A percentile compares a stretch with the other conserved stretches of the same genome.
These are phyloP conservation scores for Arothron firmamentum DNA, from an alignment of 2,113 vertebrate species.

Conservation along the genomic window DNA sequence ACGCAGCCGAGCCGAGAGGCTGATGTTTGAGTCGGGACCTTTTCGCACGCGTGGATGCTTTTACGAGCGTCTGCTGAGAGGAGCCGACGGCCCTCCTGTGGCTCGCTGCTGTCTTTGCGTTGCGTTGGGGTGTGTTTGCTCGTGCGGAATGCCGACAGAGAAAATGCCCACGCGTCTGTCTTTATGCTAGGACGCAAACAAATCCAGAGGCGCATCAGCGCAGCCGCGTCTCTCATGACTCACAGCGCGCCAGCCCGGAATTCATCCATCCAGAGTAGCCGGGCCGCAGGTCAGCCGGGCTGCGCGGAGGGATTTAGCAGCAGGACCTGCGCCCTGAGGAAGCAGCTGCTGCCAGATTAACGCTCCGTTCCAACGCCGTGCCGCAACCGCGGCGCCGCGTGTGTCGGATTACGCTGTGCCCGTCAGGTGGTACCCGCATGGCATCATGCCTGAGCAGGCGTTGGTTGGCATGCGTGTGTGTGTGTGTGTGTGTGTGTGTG, in stretches of 20 bases:
- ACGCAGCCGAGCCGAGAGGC: no score
- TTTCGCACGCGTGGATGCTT: background rate
- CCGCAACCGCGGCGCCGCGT: slow-evolving; percentile 16
- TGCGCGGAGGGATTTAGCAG: slow-evolving; percentile 54
- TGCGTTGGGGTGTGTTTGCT: no score
- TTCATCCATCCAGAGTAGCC: slow-evolving; percentile 61
- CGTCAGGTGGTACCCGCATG: slow-evolving; percentile 44
- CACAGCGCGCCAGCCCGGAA: slow-evolving; percentile 52
- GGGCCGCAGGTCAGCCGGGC: slow-evolving; percentile 54
- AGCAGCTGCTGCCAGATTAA: slow-evolving; percentile 49
- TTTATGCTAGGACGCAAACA: no score
- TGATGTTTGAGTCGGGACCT: background rate
- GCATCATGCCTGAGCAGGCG: slow-evolving; percentile 27
- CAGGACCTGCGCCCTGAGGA: slow-evolving; percentile 48
- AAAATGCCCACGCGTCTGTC: no score
- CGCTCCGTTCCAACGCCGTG: slow-evolving; percentile 45
- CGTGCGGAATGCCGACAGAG: no score
- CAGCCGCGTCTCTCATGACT: no score
- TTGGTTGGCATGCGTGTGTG: background rate
- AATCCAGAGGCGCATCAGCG: no score
- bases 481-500: slow-evolving; percentile 18
- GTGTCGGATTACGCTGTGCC: slow-evolving; percentile 39
- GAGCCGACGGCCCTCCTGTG: no score
- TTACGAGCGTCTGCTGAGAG: background rate
- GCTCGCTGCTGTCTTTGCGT: no score